These are phyloP conservation scores for Mareca penelope DNA, from an alignment of 2,797 vertebrate genomes.

Conservation along the genomic window DNA sequence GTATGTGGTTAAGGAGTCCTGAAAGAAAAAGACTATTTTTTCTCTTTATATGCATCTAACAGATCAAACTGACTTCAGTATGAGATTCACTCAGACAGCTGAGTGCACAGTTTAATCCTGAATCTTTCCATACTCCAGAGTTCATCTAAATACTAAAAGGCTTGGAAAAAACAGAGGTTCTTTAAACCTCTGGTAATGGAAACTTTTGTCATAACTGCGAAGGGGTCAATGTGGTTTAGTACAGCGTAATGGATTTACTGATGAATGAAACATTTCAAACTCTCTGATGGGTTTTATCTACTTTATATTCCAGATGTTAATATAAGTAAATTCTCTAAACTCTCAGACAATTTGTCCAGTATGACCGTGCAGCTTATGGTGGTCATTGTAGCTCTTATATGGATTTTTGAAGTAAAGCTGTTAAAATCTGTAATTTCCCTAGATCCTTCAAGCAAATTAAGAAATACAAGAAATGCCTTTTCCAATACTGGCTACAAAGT, in stretches of 20 bases:
- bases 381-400: slow-evolving; percentile 23
- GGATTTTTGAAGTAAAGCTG: slow-evolving; percentile 64
- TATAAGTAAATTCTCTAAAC: slow-evolving; percentile 64
- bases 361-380: slow-evolving; percentile 29
- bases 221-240: slow-evolving; percentile 44
- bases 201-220: slow-evolving; percentile 36
- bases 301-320: slow-evolving; percentile 69
- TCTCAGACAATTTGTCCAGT: slow-evolving; percentile 48
- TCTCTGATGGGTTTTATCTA: slow-evolving; percentile 53
- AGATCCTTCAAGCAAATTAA: slow-evolving; percentile 52
- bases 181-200: slow-evolving; percentile 62
- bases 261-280: slow-evolving; percentile 43
- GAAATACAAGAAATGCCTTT: slow-evolving; percentile 49
- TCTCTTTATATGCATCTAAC: neutral
- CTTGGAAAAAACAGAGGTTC: slow-evolving; percentile 25
- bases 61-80: neutral
- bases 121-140: slow-evolving; percentile 24
- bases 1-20: neutral
- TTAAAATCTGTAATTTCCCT: slow-evolving; percentile 66
- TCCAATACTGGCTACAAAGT: neutral
- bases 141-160: slow-evolving; percentile 55
- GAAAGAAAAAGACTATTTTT: fast-evolving
- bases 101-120: slow-evolving; percentile 16
- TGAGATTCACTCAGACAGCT: neutral
- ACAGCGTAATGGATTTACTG: slow-evolving; percentile 55